Base-by-base conservation (phyloP, 1,140 invertebrate species). In the Condylostylus longicornis region DNA sequence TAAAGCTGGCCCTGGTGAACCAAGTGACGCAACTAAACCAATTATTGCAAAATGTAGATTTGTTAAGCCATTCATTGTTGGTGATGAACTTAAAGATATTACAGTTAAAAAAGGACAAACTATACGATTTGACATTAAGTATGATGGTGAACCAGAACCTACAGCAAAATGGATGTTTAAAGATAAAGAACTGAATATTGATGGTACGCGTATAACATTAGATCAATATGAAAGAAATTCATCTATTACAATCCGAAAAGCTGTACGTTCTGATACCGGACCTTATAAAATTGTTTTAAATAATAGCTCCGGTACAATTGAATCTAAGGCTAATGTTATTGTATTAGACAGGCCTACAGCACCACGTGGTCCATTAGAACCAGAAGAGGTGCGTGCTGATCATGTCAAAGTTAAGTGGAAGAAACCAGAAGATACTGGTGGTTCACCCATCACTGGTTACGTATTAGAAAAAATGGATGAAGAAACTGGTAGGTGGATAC, bases 381-480 rank as follows among this genome's bases (percentile, higher is more conserved):
- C 84, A 0, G 76, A 79, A 45, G 90, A 97, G 61, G 74, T 96
- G 6, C 72, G 87, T 15, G 75, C 88, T 8, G 79, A 91, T 54
- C 87, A 89, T 52, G 77, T 88, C n/a, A 94, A 79, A 33, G 75
- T 99, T 27, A 81, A 84, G 57, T 99, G 96, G 96, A 74, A 89
- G 45, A 80, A 80, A 61, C 95, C 96, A 4, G 77, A 83, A 44
- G 95, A 98, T 56, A 80, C 82, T 61, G 87, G 95, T 42, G 95
- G 94, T 34, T 79, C 77, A 18, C 84, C 88, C 30, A 79, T 96
- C 40, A 88, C 85, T 37, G 90, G 94, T 27, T 99, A 99, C 61
- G 77, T 94, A 1, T 69, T 99, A 18, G 95, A 99, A 62, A 98
- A 98, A 57, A 89, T 95, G 81, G 88, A 91, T 50, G 67, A 86